Evolutionary conservation across 1,140 invertebrate species (phyloP).

Genomic region (Metaphire vulgaris): DNA sequence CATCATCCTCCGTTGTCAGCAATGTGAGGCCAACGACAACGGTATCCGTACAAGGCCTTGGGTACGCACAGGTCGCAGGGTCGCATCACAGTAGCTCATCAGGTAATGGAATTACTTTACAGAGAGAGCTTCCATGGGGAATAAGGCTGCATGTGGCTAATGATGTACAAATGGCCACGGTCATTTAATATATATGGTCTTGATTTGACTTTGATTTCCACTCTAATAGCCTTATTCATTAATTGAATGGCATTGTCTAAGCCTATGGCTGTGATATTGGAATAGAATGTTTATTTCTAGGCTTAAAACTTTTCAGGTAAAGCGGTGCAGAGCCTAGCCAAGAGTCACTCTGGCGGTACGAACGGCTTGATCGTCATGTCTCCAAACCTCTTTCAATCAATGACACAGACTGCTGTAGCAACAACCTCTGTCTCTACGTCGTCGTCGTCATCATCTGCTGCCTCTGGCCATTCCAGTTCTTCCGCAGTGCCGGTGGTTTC

Average conservation of each 20-base stretch:
- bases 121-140: no score
- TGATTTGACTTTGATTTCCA: no score
- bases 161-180: no score
- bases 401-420: not conserved
- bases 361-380: not conserved
- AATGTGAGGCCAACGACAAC: slow-evolving; percentile 33
- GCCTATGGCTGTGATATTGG: no score
- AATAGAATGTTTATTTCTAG: no score
- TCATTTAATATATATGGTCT: no score
- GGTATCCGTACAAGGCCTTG: slow-evolving; percentile 38
- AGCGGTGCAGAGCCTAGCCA: not conserved
- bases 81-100: not conserved
- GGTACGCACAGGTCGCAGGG: slow-evolving; percentile 38
- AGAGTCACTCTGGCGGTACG: not conserved
- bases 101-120: no score
- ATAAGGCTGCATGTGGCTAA: no score
- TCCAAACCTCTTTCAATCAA: not conserved
- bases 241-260: no score
- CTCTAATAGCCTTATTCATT: no score
- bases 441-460: not conserved
- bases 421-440: not conserved
- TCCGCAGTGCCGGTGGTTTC: not conserved
- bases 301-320: no score
- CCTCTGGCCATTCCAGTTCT: no score
- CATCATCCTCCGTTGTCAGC: slow-evolving; percentile 6